Evolutionary conservation across 2,888 invertebrate genomes (phyloP).

Genomic region (Thysanoteuthis rhombus): DNA sequence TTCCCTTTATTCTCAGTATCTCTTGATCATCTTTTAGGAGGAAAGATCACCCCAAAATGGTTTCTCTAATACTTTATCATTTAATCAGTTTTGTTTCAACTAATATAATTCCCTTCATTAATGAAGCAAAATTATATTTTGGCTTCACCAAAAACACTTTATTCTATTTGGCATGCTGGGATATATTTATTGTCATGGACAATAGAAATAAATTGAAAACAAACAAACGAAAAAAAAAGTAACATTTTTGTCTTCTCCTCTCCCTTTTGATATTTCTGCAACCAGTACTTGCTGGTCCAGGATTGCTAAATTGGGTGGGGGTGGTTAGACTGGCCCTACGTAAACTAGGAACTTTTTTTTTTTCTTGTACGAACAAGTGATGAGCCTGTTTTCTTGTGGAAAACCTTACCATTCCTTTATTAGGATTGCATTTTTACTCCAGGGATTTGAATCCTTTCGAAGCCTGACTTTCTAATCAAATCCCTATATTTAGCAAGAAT

Average conservation of each 20-base stretch:
- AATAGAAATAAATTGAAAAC: neutral
- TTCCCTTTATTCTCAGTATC: too few relatives aligned
- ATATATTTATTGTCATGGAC: neutral
- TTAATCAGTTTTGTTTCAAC: too few relatives aligned
- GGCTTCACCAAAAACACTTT: too few relatives aligned
- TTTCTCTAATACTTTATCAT: too few relatives aligned
- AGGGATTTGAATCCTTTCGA: constrained; percentile 12
- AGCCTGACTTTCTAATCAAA: neutral
- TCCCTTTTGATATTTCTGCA: too few relatives aligned
- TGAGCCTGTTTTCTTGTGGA: neutral
- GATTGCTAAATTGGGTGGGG: neutral
- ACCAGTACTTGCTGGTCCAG: too few relatives aligned
- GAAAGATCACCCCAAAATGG: too few relatives aligned
- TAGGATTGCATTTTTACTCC: neutral
- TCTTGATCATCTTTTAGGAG: too few relatives aligned
- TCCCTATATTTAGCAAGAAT: neutral
- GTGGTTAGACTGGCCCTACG: neutral
- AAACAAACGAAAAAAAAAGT: neutral
- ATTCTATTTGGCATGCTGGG: neutral
- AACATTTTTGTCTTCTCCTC: too few relatives aligned
- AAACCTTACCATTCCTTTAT: neutral
- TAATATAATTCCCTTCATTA: too few relatives aligned
- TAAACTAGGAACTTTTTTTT: neutral
- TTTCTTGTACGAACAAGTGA: neutral
- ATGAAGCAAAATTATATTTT: too few relatives aligned